phyloP scores from a whole-genome alignment of 2,797 vertebrate genomes.

The Miichthys miiuy region DNA sequence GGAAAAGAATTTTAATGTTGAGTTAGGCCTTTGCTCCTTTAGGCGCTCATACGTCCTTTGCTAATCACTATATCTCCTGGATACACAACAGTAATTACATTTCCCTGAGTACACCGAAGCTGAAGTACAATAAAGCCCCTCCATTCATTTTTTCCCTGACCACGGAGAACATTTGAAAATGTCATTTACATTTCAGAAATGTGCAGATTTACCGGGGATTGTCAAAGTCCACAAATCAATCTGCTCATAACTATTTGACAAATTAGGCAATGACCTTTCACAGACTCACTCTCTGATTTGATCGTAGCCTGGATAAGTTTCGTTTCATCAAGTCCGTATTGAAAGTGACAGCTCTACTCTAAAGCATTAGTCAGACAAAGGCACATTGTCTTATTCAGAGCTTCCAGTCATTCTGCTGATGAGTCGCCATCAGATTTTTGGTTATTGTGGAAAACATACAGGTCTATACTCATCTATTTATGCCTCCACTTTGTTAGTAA shows the following conservation, averaged over 20 bases:
- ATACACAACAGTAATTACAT: conserved; percentile 66
- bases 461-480: neutral
- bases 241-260: conserved; percentile 54
- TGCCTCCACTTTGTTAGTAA: neutral
- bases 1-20: conserved; percentile 59
- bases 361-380: conserved; percentile 19
- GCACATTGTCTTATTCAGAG: conserved; percentile 11
- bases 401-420: neutral
- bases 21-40: conserved; percentile 40
- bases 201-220: conserved; percentile 52
- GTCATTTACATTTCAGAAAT: conserved; percentile 59
- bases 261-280: conserved; percentile 69
- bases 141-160: conserved; percentile 39
- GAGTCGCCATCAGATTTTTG: neutral
- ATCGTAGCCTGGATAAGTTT: conserved; percentile 37
- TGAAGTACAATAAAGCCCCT: conserved; percentile 45
- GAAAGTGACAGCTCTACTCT: conserved; percentile 30
- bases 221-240: conserved; percentile 57
- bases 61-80: conserved; percentile 61
- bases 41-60: conserved; percentile 30
- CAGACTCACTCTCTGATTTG: conserved; percentile 60
- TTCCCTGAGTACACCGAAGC: conserved; percentile 47
- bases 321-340: conserved; percentile 40
- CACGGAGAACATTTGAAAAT: conserved; percentile 58
- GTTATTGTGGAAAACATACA: conserved; percentile 11